Conservation (phyloP, 2,113 vertebrate species). For the Notothenia coriiceps region DNA sequence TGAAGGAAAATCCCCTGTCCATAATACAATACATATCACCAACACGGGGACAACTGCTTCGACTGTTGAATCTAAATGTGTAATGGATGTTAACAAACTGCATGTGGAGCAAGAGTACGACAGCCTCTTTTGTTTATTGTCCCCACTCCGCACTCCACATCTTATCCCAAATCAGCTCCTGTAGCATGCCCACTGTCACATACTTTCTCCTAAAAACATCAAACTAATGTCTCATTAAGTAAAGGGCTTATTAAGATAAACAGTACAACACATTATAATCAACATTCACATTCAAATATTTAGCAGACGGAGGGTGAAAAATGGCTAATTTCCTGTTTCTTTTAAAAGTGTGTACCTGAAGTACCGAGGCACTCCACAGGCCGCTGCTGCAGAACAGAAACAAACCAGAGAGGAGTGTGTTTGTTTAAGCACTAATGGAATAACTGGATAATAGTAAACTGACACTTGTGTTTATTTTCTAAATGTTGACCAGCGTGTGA, state of each 20-base stretch:
- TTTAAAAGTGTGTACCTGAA: constrained; percentile 15
- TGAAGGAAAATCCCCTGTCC: background rate
- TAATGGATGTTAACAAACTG: constrained; percentile 56
- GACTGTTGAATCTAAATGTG: constrained; percentile 40
- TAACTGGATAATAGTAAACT: constrained; percentile 48
- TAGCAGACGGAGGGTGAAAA: constrained; percentile 25
- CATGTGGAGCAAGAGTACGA: constrained; percentile 57
- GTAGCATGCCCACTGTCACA: constrained; percentile 65
- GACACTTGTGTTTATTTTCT: constrained; percentile 42
- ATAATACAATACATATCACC: constrained; percentile 8
- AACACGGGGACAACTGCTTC: constrained; percentile 14
- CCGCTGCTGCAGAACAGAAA: constrained; percentile 50
- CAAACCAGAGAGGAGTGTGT: constrained; percentile 58
- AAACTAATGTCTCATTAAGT: constrained; percentile 73
- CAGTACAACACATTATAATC: constrained; percentile 68
- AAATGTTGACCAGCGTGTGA: constrained; percentile 65
- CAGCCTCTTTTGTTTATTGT: constrained; percentile 37
- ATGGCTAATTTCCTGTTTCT: constrained; percentile 29
- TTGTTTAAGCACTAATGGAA: constrained; percentile 32
- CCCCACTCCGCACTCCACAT: constrained; percentile 26
- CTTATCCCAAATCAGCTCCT: constrained; percentile 48
- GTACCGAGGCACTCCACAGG: constrained; percentile 29
- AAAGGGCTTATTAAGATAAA: constrained; percentile 85
- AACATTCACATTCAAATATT: constrained; percentile 49
- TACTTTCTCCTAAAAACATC: constrained; percentile 59